phyloP scores from a whole-genome alignment of 2,888 invertebrate species.

The Drepana falcataria region DNA sequence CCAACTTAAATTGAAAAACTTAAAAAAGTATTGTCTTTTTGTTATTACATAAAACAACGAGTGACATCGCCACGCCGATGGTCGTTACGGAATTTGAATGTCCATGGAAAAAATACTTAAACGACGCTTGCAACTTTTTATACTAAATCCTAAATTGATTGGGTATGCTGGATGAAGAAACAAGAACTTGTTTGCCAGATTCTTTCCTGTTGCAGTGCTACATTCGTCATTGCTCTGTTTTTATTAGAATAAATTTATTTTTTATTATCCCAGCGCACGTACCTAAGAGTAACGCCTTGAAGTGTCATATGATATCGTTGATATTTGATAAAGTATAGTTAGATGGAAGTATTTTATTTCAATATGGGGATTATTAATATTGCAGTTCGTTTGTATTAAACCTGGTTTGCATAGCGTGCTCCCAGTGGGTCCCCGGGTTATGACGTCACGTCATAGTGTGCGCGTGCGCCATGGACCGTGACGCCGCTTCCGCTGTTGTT shows the following conservation, averaged over 20 bases:
- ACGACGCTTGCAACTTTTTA: constrained; percentile 9
- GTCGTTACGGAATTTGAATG: constrained; percentile 41
- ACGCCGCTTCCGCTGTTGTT: constrained; percentile 68
- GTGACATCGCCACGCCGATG: constrained; percentile 25
- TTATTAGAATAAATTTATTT: not conserved
- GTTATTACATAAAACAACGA: constrained; percentile 26
- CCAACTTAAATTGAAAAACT: constrained; percentile 7
- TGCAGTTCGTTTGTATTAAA: constrained; percentile 1
- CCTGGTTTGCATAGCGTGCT: constrained; percentile 21
- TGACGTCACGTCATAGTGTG: constrained; percentile 62
- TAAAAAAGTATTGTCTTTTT: constrained; percentile 15
- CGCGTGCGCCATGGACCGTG: constrained; percentile 61
- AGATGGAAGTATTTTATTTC: constrained; percentile 26
- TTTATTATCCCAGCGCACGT: not conserved
- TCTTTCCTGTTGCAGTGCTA: not conserved
- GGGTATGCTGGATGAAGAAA: constrained; percentile 2
- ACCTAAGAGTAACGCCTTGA: constrained; percentile 34
- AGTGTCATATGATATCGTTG: constrained; percentile 38
- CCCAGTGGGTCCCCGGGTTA: constrained; percentile 28
- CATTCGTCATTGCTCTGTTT: not conserved
- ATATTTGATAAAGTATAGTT: constrained; percentile 35
- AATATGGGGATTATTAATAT: constrained; percentile 12
- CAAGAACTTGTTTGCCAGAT: not conserved
- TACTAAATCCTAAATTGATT: not conserved
- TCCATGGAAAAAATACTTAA: constrained; percentile 32